Percentiles rank a stretch among this genome's conserved stretches.
These are phyloP conservation scores for Zoanthus gigantus DNA, from an alignment of 92 coral and sea anemone species.

Conservation along the genomic window DNA sequence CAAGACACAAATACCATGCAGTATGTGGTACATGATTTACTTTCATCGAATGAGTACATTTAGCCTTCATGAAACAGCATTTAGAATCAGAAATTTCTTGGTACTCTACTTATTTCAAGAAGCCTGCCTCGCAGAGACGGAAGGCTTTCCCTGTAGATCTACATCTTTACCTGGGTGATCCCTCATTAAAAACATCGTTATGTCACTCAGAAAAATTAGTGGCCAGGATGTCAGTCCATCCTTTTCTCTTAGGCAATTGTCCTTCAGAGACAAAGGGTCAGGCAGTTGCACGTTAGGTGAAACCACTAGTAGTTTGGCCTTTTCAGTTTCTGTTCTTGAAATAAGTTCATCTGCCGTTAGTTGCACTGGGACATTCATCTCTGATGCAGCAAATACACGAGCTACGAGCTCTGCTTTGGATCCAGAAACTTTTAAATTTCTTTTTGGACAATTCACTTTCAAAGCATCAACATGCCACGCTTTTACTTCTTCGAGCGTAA, in stretches of 20 bases:
- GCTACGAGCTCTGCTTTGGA: no score
- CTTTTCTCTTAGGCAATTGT: slow-evolving; percentile 47
- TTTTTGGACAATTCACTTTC: no score
- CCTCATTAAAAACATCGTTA: slow-evolving; percentile 42
- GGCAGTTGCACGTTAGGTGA: slow-evolving; percentile 1
- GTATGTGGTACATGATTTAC: slow-evolving; percentile 58
- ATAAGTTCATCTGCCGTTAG: neutral
- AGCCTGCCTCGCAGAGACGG: slow-evolving; percentile 67
- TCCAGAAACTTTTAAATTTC: neutral
- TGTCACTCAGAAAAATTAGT: slow-evolving; percentile 36
- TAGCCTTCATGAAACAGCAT: slow-evolving; percentile 65
- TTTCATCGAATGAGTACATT: slow-evolving; percentile 69
- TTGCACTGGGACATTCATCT: neutral
- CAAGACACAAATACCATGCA: slow-evolving; percentile 53
- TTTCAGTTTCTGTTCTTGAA: neutral
- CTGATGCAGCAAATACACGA: no score
- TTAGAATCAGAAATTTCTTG: slow-evolving; percentile 47
- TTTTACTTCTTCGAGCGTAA: no score
- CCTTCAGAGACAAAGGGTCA: slow-evolving; percentile 39
- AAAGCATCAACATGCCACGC: no score
- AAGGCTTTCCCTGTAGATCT: slow-evolving; percentile 18
- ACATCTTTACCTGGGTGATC: slow-evolving; percentile 50
- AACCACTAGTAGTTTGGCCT: neutral
- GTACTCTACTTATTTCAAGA: slow-evolving; percentile 53
- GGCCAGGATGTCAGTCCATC: slow-evolving; percentile 48